Evolutionary conservation across 1,140 invertebrate genomes (phyloP).

Genomic region (Lineus longissimus): DNA sequence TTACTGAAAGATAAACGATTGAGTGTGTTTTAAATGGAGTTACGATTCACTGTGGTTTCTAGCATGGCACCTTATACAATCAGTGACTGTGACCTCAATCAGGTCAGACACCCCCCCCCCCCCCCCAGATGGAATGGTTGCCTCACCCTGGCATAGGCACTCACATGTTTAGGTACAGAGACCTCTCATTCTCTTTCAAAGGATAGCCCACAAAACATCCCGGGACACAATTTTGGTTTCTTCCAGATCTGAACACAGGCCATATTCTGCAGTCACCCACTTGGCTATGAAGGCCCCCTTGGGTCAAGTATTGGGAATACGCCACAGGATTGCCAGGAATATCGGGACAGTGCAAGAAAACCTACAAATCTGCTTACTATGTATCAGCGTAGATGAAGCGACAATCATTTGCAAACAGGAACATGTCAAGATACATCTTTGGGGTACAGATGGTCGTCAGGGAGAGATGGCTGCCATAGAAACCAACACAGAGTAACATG

Average conservation of each 20-base stretch:
- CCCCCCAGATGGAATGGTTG: no score
- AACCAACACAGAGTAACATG: slow-evolving; percentile 40
- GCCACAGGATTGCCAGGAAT: neutral
- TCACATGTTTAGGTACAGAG: no score
- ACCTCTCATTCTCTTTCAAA: no score
- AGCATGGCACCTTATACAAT: neutral
- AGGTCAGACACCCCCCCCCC: no score
- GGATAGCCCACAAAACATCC: neutral
- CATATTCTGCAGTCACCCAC: neutral
- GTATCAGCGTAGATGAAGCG: slow-evolving; percentile 42
- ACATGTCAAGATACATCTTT: slow-evolving; percentile 43
- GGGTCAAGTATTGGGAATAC: neutral
- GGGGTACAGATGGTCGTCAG: slow-evolving; percentile 49
- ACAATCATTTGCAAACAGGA: slow-evolving; percentile 43
- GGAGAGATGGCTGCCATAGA: slow-evolving; percentile 42
- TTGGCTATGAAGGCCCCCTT: neutral
- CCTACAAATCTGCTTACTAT: slow-evolving; percentile 32
- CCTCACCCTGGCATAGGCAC: no score
- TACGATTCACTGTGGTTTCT: neutral
- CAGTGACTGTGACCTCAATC: neutral
- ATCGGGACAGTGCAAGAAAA: neutral
- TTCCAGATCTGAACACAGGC: neutral
- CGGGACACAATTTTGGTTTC: neutral
- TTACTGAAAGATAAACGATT: slow-evolving; percentile 25
- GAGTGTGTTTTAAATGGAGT: neutral